Conservation (phyloP, 2,113 vertebrate genomes). For the Piprites chloris region DNA sequence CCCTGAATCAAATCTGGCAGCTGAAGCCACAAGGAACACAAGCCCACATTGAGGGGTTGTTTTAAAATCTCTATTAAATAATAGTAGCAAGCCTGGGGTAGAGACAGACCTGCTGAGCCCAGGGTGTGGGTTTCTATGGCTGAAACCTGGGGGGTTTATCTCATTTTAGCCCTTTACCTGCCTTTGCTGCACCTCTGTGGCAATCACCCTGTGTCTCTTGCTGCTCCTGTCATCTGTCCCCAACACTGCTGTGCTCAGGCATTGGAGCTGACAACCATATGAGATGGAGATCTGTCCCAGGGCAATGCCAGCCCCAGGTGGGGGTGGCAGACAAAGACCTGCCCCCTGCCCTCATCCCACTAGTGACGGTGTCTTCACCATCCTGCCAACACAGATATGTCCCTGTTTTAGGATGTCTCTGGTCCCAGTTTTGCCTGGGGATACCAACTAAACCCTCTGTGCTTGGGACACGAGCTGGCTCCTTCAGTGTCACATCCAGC, state of each 20-base stretch:
- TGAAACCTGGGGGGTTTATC: neutral
- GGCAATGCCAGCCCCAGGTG: rapidly evolving
- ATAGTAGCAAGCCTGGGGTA: neutral
- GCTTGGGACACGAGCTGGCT: neutral
- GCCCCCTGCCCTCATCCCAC: neutral
- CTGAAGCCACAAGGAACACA: neutral
- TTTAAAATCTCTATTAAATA: neutral
- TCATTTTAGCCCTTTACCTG: neutral
- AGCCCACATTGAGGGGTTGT: neutral
- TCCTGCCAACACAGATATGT: neutral
- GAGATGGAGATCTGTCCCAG: neutral
- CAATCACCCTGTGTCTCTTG: rapidly evolving
- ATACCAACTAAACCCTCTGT: rapidly evolving
- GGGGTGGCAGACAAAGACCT: neutral
- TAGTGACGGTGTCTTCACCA: rapidly evolving
- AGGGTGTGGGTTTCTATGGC: neutral
- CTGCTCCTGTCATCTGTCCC: neutral
- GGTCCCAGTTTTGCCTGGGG: neutral
- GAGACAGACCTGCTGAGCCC: neutral
- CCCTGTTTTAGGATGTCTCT: neutral
- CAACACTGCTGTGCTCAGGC: neutral
- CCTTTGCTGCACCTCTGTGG: neutral
- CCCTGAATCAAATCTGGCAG: neutral
- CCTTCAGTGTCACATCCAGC: neutral
- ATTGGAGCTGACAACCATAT: rapidly evolving